Evolutionary conservation across 2,113 vertebrate genomes (phyloP).

Genomic region (Brachyhypopomus gauderio): DNA sequence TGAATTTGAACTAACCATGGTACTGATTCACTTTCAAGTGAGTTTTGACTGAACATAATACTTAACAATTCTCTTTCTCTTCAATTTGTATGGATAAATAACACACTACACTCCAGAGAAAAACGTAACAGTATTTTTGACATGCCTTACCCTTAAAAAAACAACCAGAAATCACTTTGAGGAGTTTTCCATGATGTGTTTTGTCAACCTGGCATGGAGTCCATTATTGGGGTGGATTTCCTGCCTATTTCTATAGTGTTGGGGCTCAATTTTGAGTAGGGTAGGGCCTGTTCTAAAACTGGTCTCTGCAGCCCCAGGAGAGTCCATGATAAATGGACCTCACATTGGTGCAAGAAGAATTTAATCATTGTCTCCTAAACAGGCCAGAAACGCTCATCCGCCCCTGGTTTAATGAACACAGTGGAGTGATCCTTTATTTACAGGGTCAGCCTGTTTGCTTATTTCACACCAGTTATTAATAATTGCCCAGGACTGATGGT

Average conservation of each 20-base stretch:
- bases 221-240: not conserved
- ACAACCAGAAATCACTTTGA: not conserved
- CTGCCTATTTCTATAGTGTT: not conserved
- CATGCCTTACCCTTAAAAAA: slow-evolving; percentile 5
- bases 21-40: not conserved
- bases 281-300: slow-evolving; percentile 2
- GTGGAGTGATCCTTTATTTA: not conserved
- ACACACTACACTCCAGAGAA: not conserved
- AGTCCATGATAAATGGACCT: slow-evolving; percentile 10
- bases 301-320: not conserved
- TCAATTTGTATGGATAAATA: not conserved
- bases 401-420: not conserved
- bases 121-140: not conserved
- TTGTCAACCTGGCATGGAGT: slow-evolving; percentile 2
- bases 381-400: slow-evolving; percentile 15
- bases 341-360: not conserved
- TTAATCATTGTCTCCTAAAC: slow-evolving; percentile 31
- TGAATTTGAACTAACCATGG: too few relatives aligned
- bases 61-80: too few relatives aligned
- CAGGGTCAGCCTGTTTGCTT: not conserved
- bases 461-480: slow-evolving; percentile 7
- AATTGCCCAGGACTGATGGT: not conserved
- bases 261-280: not conserved
- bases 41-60: not conserved
- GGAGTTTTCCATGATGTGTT: slow-evolving; percentile 5